Conservation (phyloP, 2,797 vertebrate genomes). For the Coluber constrictor region DNA sequence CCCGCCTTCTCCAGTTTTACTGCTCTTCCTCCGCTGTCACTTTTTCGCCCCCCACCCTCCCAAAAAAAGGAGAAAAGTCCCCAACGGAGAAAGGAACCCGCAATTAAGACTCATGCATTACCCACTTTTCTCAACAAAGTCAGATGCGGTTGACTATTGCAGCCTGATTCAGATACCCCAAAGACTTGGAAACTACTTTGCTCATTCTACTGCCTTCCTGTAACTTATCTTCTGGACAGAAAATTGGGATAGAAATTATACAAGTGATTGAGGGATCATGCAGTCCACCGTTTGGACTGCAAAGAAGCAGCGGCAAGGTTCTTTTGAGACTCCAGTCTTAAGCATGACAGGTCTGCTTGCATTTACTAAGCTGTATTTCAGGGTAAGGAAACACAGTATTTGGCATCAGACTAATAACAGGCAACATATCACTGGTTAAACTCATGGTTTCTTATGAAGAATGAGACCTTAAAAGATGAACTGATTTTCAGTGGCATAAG, state of each 20-base stretch:
- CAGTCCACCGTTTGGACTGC: neutral
- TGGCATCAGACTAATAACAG: neutral
- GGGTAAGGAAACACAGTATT: neutral
- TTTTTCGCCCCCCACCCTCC: too few species aligned
- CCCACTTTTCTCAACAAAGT: neutral
- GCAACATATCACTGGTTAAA: neutral
- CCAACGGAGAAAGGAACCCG: neutral
- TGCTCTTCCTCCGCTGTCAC: constrained; percentile 7
- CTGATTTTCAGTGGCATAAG: neutral
- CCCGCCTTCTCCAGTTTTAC: neutral
- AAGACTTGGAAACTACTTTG: neutral
- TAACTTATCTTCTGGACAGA: neutral
- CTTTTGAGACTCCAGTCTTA: neutral
- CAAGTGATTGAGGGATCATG: neutral
- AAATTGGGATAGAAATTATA: neutral
- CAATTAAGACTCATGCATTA: neutral
- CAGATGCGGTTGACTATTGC: neutral
- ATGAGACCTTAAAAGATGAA: neutral
- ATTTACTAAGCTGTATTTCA: neutral
- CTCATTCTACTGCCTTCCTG: neutral
- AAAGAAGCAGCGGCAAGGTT: neutral
- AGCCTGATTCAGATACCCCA: neutral
- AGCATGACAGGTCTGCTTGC: neutral
- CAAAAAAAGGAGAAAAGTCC: neutral
- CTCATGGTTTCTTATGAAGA: neutral